phyloP scores from a whole-genome alignment of 2,113 vertebrate species.

The Agapornis roseicollis region DNA sequence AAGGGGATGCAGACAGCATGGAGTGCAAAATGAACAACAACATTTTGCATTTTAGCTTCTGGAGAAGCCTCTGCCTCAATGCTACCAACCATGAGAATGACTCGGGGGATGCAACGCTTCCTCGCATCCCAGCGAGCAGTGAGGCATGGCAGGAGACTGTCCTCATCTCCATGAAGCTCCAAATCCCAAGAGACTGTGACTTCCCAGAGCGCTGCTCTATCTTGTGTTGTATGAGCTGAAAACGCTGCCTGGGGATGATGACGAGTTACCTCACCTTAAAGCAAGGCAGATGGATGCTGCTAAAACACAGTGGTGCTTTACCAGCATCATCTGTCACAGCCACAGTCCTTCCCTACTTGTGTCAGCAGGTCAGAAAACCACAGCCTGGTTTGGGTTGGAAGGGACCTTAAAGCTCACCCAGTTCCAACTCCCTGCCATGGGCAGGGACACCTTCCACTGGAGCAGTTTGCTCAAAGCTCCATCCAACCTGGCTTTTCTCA shows the following conservation, averaged over 20 bases:
- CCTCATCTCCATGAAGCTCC: not conserved
- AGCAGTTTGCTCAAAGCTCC: not conserved
- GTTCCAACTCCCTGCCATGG: not conserved
- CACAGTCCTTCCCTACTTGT: not conserved
- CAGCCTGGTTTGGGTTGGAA: not conserved
- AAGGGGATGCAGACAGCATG: not conserved
- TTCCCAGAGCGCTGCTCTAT: not conserved
- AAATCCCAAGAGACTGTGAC: not conserved
- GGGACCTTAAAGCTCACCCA: not conserved
- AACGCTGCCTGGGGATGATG: not conserved
- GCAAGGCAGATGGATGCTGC: not conserved
- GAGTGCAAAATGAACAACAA: not conserved
- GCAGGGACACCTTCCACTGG: not conserved
- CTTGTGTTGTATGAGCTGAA: not conserved
- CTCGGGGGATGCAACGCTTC: accelerated
- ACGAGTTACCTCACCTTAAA: not conserved
- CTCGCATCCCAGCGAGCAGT: not conserved
- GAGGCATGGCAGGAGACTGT: not conserved
- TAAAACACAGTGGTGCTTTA: not conserved
- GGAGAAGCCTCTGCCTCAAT: not conserved
- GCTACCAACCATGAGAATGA: not conserved
- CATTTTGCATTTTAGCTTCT: not conserved
- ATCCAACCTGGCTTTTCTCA: not conserved
- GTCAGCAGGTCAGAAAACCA: not conserved
- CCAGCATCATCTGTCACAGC: not conserved